phyloP scores from a whole-genome alignment of 2,113 vertebrate genomes.

The Thryonomys swinderianus region DNA sequence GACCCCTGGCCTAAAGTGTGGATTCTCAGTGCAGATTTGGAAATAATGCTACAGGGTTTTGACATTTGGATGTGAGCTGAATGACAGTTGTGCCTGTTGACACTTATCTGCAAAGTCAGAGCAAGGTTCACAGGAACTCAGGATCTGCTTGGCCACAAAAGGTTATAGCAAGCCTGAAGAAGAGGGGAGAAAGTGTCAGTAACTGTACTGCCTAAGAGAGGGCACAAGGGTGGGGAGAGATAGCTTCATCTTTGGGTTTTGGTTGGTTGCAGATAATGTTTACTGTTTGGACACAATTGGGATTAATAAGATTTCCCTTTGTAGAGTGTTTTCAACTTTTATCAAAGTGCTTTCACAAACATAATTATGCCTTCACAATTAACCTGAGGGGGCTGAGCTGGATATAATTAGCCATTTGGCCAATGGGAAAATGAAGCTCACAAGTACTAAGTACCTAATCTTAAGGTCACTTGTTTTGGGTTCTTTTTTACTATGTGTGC shows the following conservation, averaged over 20 bases:
- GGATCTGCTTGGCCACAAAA: neutral
- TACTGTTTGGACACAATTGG: slow-evolving; percentile 1
- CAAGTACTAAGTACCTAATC: neutral
- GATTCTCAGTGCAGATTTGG: neutral
- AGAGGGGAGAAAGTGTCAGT: neutral
- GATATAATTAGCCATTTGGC: slow-evolving; percentile 54
- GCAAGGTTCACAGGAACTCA: neutral
- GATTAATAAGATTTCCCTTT: slow-evolving; percentile 53
- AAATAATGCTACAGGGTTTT: neutral
- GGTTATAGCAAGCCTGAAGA: neutral
- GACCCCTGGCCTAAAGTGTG: neutral
- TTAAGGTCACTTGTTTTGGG: neutral
- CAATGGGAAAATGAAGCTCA: slow-evolving; percentile 49
- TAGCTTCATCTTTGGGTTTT: neutral
- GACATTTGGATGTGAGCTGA: neutral
- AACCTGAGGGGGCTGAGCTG: neutral
- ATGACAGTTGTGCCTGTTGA: neutral
- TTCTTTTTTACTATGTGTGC: neutral
- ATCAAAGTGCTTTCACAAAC: slow-evolving; percentile 57
- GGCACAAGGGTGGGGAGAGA: neutral
- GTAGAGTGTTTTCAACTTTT: slow-evolving; percentile 35
- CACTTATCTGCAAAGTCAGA: neutral
- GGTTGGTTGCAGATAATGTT: slow-evolving; percentile 12
- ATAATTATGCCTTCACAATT: slow-evolving; percentile 39
- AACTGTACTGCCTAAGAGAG: neutral